Evolutionary conservation across 2,113 vertebrate species (phyloP), one percentile per base, ranked within the genome.

Genomic region (Scytalopus superciliaris): DNA sequence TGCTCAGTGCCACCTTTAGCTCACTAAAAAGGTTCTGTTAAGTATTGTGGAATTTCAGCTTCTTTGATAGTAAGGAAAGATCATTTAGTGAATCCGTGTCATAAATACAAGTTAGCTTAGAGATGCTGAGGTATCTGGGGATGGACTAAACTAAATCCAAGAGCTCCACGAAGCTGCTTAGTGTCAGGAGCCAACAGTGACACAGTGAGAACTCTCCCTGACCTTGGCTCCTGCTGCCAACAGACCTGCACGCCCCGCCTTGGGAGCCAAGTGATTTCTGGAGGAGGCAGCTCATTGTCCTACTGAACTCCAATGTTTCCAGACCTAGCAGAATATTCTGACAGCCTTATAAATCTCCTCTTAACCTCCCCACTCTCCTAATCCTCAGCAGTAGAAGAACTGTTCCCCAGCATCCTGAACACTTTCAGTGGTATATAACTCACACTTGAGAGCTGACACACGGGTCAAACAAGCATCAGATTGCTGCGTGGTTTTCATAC

Each of bases 401-500:
- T 42, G 62, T 19, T 73, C 57, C 28, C 59, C 69, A 81, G 73
- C 33, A 79, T 27, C 62, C 90, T 77, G 35, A 93, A 35, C 67
- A 27, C n/a, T 70, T 90, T 56, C 89, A 50, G 84, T 9, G 24
- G 49, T 78, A 60, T 72, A 7, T 21, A 96, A 83, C 79, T 81
- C 91, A 76, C 93, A 56, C 80, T 80, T 66, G 55, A 91, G 82
- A 73, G 89, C 70, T 59, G 92, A 90, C 70, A 94, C 31, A 78
- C 45, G 84, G 87, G 63, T 96, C 87, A 84, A 96, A 91, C 91
- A 97, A 96, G 96, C 89, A 87, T 63, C 77, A 85, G 74, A 91
- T 49, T 92, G 86, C 74, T 96, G 97, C 64, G 37, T 57, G 93
- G 90, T 96, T 97, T 95, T 90, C 96, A 95, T 87, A 96, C 67